Evolutionary conservation across 2,888 invertebrate species (phyloP), one percentile per base, ranked within the genome.

Genomic region (Mayetiola destructor): DNA sequence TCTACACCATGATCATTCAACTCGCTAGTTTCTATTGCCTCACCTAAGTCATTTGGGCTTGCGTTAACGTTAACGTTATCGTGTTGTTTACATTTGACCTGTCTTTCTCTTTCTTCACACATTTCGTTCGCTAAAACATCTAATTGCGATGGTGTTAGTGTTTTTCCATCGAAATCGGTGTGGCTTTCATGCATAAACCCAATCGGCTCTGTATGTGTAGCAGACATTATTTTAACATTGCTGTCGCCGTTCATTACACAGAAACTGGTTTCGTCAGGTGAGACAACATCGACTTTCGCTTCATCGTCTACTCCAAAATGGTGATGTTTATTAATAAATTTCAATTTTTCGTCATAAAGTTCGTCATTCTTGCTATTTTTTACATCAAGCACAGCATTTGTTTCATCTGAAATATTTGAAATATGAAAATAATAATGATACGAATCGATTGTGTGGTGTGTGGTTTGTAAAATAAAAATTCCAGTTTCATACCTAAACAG

Each of bases 121-220:
- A n/a, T n/a, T n/a, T n/a, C n/a, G n/a, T n/a, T n/a, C n/a, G n/a
- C n/a, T n/a, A n/a, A n/a, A n/a, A n/a, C n/a, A n/a, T n/a, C n/a
- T n/a, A n/a, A n/a, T n/a, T 48, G 27, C 1, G 42, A 23, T 8
- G 21, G 23, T 42, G 27, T 16, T 18, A 8, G 48, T 27, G 48
- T 48, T 12, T 48, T 48, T 48, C 48, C 27, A 48, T 27, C 27
- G n/a, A 48, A 48, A 9, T 48, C n/a, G 48, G 48, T 27, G 53
- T 53, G n/a, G n/a, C n/a, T n/a, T n/a, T n/a, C n/a, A n/a, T n/a
- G n/a, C n/a, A n/a, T n/a, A n/a, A n/a, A n/a, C n/a, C n/a, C n/a
- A n/a, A n/a, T n/a, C n/a, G n/a, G n/a, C n/a, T n/a, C n/a, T n/a
- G n/a, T n/a, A n/a, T n/a, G n/a, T 53, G 30, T 53, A 32, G 20